phyloP scores from a whole-genome alignment of 1,140 invertebrate species.

The Steinernema feltiae region DNA sequence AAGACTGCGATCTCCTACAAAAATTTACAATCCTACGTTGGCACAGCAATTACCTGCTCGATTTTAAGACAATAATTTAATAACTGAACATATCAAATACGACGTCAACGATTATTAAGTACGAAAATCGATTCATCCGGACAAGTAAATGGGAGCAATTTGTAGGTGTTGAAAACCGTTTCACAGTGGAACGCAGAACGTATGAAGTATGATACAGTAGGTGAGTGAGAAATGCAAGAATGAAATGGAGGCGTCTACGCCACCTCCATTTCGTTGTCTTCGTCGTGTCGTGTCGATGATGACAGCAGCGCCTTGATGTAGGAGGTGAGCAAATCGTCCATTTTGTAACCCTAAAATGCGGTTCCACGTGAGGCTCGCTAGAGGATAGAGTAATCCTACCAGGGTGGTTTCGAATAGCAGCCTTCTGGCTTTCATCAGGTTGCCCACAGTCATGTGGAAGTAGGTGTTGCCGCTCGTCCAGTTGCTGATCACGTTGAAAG shows the following conservation, averaged over 20 bases:
- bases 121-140: no score
- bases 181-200: no score
- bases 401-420: slow-evolving; percentile 95
- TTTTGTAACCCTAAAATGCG: slow-evolving; percentile 85
- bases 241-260: neutral
- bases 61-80: no score
- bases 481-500: slow-evolving; percentile 96
- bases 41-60: no score
- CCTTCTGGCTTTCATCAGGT: slow-evolving; percentile 87
- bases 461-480: slow-evolving; percentile 98
- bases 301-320: slow-evolving; percentile 89
- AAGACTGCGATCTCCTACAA: no score
- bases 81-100: no score
- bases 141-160: no score
- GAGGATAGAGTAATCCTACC: slow-evolving; percentile 58
- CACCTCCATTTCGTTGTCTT: neutral
- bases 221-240: no score
- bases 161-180: no score
- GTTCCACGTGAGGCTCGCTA: neutral
- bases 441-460: slow-evolving; percentile 99
- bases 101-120: no score
- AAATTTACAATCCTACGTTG: no score
- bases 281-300: neutral
- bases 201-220: no score
- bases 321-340: slow-evolving; percentile 97